phyloP scores from a whole-genome alignment of 1,140 invertebrate genomes.

The Cotesia glomerata region DNA sequence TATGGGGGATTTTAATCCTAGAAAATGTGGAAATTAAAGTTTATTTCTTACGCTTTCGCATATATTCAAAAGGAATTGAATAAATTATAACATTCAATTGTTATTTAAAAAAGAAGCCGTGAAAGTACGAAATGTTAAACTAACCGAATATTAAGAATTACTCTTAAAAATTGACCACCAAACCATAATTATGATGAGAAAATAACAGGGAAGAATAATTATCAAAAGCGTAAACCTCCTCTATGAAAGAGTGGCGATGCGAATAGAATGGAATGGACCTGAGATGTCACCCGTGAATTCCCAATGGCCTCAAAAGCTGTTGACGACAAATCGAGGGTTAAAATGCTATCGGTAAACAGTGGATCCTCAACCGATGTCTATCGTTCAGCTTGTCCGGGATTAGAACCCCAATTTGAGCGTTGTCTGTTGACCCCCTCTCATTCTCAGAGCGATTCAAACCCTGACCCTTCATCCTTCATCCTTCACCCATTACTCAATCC shows the following conservation, averaged over 20 bases:
- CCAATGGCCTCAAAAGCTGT: conserved; percentile 58
- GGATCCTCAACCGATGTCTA: conserved; percentile 45
- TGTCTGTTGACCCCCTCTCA: background rate
- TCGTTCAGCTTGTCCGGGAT: conserved; percentile 49
- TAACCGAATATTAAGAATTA: too few species aligned
- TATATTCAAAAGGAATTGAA: too few species aligned
- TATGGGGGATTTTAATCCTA: too few species aligned
- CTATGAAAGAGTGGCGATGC: conserved; percentile 1
- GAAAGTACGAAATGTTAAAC: too few species aligned
- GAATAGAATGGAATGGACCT: background rate
- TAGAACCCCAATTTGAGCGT: conserved; percentile 61
- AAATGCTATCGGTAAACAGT: conserved; percentile 64
- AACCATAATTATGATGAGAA: background rate
- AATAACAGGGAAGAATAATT: background rate
- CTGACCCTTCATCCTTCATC: too few species aligned
- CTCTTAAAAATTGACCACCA: too few species aligned
- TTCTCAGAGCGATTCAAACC: background rate
- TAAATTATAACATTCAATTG: too few species aligned
- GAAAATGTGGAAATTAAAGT: too few species aligned
- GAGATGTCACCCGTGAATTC: conserved; percentile 44
- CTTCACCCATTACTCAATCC: too few species aligned
- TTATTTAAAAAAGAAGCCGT: too few species aligned
- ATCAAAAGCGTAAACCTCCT: background rate
- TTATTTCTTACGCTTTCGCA: too few species aligned
- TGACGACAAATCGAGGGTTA: conserved; percentile 65